A percentile compares a stretch with the other conserved stretches of the same genome.
phyloP scores from a whole-genome alignment of 2,797 vertebrate genomes.

The Hoplostethus mediterraneus region DNA sequence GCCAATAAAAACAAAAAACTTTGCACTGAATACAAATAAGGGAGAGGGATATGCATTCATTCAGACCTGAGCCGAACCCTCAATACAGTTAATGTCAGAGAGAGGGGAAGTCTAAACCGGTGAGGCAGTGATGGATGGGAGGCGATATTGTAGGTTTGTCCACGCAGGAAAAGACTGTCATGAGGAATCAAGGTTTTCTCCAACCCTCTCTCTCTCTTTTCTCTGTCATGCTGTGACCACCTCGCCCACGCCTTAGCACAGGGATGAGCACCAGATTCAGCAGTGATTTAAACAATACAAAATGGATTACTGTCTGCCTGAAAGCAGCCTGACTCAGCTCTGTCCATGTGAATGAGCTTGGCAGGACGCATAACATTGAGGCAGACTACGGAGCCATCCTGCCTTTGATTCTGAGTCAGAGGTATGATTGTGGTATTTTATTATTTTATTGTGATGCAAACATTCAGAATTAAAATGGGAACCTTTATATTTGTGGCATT shows the following conservation, averaged over 20 bases:
- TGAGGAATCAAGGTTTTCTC: too few relatives aligned
- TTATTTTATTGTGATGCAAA: conserved; percentile 71
- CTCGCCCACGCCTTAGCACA: not conserved
- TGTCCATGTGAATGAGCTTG: conserved; percentile 41
- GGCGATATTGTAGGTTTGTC: too few relatives aligned
- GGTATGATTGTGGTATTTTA: conserved; percentile 60
- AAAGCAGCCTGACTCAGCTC: conserved; percentile 64
- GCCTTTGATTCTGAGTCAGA: conserved; percentile 37
- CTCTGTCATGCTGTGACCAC: conserved; percentile 18
- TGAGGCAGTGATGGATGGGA: too few relatives aligned
- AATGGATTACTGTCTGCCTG: conserved; percentile 43
- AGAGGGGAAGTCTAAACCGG: too few relatives aligned
- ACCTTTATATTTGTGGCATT: too few relatives aligned
- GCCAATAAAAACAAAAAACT: too few relatives aligned
- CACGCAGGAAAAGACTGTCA: too few relatives aligned
- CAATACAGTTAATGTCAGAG: too few relatives aligned
- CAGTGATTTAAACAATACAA: conserved; percentile 52
- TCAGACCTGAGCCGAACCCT: too few relatives aligned
- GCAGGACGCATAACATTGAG: conserved; percentile 34
- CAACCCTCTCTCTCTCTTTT: too few relatives aligned
- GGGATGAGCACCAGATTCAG: conserved; percentile 28
- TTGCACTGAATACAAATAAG: too few relatives aligned
- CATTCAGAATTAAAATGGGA: conserved; percentile 39
- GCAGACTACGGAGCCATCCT: conserved; percentile 49
- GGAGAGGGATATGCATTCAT: too few relatives aligned